phyloP scores from a whole-genome alignment of 2,797 vertebrate species.

The Onychomys arenicola region DNA sequence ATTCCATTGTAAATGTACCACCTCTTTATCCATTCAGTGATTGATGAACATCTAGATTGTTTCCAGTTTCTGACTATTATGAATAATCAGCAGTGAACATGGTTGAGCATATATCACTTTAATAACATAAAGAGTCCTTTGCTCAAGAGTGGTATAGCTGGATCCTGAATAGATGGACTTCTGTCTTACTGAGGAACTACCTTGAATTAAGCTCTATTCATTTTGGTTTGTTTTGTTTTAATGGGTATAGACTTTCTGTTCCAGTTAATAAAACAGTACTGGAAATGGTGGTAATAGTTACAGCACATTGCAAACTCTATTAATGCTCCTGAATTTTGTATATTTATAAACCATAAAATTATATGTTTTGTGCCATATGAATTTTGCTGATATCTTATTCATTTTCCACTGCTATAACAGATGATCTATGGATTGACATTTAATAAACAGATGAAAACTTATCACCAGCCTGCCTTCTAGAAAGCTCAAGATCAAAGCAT shows the following conservation, averaged over 20 bases:
- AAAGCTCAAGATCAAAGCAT: background rate
- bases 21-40: background rate
- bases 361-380: background rate
- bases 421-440: background rate
- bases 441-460: background rate
- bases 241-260: background rate
- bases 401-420: background rate
- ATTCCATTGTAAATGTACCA: background rate
- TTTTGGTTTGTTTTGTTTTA: background rate
- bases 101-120: background rate
- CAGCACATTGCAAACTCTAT: background rate
- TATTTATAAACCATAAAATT: background rate
- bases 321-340: background rate
- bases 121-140: background rate
- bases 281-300: background rate
- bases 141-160: background rate
- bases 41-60: background rate
- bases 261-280: background rate
- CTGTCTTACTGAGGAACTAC: background rate
- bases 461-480: background rate
- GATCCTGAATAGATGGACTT: background rate
- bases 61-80: background rate
- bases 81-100: background rate
- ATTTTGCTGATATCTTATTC: background rate
- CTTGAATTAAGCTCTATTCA: background rate